These are phyloP conservation scores for Tethea ocularis DNA, from an alignment of 2,888 invertebrate genomes.

Conservation along the genomic window DNA sequence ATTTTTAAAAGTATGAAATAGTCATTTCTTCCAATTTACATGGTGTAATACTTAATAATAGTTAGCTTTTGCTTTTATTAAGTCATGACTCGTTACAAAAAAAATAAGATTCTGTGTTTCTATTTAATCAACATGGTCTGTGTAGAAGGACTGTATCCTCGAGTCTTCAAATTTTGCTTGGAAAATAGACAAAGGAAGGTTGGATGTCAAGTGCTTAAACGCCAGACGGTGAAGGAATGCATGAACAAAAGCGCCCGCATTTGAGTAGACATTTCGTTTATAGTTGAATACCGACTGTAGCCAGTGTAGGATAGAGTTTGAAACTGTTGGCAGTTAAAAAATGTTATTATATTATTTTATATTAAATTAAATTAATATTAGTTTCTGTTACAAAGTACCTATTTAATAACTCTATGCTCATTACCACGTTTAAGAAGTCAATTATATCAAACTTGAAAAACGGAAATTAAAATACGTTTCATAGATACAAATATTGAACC, in stretches of 20 bases:
- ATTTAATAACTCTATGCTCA: too few species aligned
- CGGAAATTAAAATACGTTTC: background rate
- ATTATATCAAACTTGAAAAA: background rate
- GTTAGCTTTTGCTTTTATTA: background rate
- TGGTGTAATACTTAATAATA: too few species aligned
- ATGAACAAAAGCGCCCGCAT: constrained; percentile 59
- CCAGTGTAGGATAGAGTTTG: constrained; percentile 20
- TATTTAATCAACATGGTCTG: background rate
- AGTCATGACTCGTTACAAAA: background rate
- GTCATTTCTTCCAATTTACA: background rate
- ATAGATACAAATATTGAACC: background rate
- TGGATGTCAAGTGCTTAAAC: constrained; percentile 47
- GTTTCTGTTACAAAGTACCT: too few species aligned
- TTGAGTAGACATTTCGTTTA: constrained; percentile 40
- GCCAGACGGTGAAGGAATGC: constrained; percentile 40
- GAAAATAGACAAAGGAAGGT: constrained; percentile 32
- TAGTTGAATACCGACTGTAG: constrained; percentile 22
- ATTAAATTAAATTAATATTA: too few species aligned
- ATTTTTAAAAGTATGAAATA: background rate
- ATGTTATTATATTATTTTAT: too few species aligned
- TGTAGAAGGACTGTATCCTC: constrained; percentile 3
- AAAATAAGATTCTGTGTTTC: background rate
- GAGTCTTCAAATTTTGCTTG: constrained; percentile 12
- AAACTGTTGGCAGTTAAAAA: background rate
- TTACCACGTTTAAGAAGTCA: background rate